Evolutionary conservation across 2,888 invertebrate species (phyloP), one percentile per base, ranked within the genome.

Genomic region (Onchidella celtica): DNA sequence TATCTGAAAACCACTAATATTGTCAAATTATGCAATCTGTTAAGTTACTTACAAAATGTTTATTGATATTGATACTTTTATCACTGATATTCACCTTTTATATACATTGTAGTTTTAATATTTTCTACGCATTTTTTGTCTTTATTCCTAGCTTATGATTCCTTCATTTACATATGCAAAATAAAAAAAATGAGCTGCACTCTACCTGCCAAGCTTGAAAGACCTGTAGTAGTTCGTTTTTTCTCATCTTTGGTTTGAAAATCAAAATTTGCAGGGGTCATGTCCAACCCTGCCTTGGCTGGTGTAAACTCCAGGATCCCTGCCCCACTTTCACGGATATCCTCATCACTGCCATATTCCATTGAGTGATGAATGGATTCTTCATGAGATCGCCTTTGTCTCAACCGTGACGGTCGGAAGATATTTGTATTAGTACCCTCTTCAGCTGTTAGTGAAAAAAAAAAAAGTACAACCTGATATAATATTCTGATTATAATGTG

Each of bases 261-360:
- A 65, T 96, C 95, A 88, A 96, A 95, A 93, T 97, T 97, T 85
- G 97, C 95, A 0, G 97, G 97, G 1, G 97, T 97, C 79, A 97
- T 96, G 91, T 97, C 97, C 90, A 96, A 96, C 0, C 97, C 97
- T 0, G 97, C 97, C 92, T 97, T 97, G 85, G 96, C 96, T 0
- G 97, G 96, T 34, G 96, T 96, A 93, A 97, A 97, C 93, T 97
- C 97, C 77, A 97, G 89, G 59, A 94, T 94, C 24, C 93, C 93
- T 21, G 87, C 89, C 14, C 93, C 94, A 82, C 93, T 93, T 79
- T 92, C 91, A 2, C 92, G 87, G 36, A 92, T 89, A 24, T 92
- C 91, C 36, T 93, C 92, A 55, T 92, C 90, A 14, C 91, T 90
- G 11, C 88, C 90, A 81, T 90, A 91, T 17, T 89, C 90, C 83